A percentile compares a stretch with the other conserved stretches of the same genome.
Conservation (phyloP, 2,797 vertebrate species). For the Aeoliscus strigatus region DNA sequence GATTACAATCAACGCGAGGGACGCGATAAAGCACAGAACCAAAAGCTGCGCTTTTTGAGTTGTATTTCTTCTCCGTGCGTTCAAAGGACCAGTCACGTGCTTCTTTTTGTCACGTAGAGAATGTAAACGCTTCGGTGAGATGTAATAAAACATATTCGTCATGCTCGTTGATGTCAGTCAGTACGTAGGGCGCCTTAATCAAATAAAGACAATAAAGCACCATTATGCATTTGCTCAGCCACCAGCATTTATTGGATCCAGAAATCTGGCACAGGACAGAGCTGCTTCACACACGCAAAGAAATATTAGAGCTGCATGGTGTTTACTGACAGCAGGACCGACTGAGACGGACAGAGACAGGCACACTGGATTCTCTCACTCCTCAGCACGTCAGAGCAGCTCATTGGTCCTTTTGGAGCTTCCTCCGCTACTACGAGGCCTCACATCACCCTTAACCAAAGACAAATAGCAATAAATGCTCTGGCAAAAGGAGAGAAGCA, state of each 20-base stretch:
- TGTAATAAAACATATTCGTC: slow-evolving; percentile 1
- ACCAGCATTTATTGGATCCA: slow-evolving; percentile 39
- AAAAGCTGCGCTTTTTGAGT: background rate
- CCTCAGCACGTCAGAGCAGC: slow-evolving; percentile 25
- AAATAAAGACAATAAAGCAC: slow-evolving; percentile 8
- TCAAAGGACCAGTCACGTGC: background rate
- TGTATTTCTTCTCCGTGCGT: background rate
- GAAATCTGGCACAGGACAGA: slow-evolving; percentile 3
- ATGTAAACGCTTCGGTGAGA: slow-evolving; percentile 1
- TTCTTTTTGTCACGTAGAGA: background rate
- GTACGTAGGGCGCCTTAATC: slow-evolving; percentile 3
- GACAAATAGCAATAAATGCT: slow-evolving; percentile 84
- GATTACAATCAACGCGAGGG: background rate
- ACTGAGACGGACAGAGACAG: slow-evolving; percentile 27
- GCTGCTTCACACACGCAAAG: slow-evolving; percentile 70
- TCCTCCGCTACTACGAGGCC: slow-evolving; percentile 48
- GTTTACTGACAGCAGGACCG: slow-evolving; percentile 78
- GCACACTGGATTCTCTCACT: too few species aligned
- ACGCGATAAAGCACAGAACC: background rate
- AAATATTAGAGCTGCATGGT: slow-evolving; percentile 62
- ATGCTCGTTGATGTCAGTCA: slow-evolving; percentile 2
- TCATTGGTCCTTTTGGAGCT: slow-evolving; percentile 25
- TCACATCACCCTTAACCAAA: slow-evolving; percentile 63
- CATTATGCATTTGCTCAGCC: slow-evolving; percentile 17
- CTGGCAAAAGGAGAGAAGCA: slow-evolving; percentile 88